A percentile compares a stretch with the other conserved stretches of the same genome.
These are phyloP conservation scores for Pecten maximus DNA, from an alignment of 2,888 invertebrate species.

Conservation along the genomic window DNA sequence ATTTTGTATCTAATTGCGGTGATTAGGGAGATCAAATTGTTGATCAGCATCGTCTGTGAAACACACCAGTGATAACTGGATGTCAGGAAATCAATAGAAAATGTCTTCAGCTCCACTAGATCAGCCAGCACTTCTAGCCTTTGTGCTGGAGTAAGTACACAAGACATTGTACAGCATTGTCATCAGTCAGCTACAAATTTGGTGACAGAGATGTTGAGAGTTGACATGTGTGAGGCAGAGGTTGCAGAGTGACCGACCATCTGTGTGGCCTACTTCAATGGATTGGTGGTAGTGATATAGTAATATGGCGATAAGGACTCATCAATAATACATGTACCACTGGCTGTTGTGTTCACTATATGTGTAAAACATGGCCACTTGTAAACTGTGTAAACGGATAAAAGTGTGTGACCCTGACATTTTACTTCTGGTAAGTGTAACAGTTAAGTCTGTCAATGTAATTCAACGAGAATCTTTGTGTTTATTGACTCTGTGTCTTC, in stretches of 20 bases:
- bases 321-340: background rate
- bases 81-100: background rate
- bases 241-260: background rate
- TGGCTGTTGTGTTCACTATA: background rate
- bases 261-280: background rate
- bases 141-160: background rate
- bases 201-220: background rate
- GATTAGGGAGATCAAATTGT: constrained; percentile 39
- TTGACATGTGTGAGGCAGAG: background rate
- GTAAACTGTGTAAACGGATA: background rate
- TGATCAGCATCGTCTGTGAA: constrained; percentile 30
- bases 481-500: background rate
- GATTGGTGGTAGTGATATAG: background rate
- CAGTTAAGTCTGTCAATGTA: background rate
- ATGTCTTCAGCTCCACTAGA: constrained; percentile 8
- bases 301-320: background rate
- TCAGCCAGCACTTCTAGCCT: background rate
- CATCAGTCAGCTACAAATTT: background rate
- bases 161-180: background rate
- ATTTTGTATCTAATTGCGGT: constrained; percentile 37
- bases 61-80: constrained; percentile 24
- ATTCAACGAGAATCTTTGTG: background rate
- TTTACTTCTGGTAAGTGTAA: background rate
- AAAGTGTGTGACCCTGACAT: background rate
- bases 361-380: background rate